phyloP scores from a whole-genome alignment of 2,888 invertebrate species.

The Nomada hirtipes region DNA sequence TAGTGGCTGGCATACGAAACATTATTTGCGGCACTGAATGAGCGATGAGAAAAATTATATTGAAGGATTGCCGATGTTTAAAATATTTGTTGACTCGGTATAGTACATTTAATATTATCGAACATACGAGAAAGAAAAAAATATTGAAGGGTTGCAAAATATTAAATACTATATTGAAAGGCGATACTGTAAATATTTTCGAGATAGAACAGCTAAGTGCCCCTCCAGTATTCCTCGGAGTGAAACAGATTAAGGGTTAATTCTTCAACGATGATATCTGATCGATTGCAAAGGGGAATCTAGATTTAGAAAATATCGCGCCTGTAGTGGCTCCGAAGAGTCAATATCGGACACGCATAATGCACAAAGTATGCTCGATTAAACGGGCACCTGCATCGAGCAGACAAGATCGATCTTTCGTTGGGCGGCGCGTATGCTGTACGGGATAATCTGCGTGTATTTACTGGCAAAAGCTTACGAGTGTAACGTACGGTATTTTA shows the following conservation, averaged over 20 bases:
- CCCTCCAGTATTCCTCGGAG: not conserved
- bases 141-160: no score
- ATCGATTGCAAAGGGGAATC: no score
- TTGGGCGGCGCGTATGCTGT: slow-evolving; percentile 35
- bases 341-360: not conserved
- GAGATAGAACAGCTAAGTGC: no score
- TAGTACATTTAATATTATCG: no score
- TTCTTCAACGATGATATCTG: not conserved
- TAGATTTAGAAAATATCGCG: not conserved
- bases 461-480: slow-evolving; percentile 78
- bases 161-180: no score
- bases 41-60: no score
- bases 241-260: not conserved
- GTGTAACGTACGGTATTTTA: slow-evolving; percentile 82
- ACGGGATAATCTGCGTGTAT: slow-evolving; percentile 66
- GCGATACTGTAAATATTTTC: no score
- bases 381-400: slow-evolving; percentile 14
- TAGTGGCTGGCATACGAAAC: not conserved
- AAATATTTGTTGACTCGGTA: no score
- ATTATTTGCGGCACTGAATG: no score
- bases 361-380: slow-evolving; percentile 17
- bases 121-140: no score
- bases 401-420: slow-evolving; percentile 63
- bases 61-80: not conserved
- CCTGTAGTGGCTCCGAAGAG: not conserved